Percentiles rank a stretch among this genome's conserved stretches.
These are phyloP conservation scores for Chaetophractus vellerosus DNA, from an alignment of 2,797 vertebrate genomes.

Conservation along the genomic window DNA sequence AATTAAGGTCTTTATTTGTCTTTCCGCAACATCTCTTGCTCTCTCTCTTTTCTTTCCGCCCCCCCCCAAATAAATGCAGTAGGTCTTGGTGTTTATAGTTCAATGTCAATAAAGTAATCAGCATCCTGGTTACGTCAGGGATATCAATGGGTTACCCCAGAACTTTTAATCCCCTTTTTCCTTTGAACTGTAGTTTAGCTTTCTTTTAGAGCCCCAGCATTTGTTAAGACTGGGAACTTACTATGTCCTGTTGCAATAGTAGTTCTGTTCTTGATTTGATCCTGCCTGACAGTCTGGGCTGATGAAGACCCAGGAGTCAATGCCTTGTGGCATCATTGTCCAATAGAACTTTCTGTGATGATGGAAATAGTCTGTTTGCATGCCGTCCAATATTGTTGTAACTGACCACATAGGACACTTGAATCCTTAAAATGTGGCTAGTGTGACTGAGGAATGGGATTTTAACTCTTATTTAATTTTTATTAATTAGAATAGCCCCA, in stretches of 20 bases:
- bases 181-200: not conserved
- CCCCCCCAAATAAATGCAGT: not conserved
- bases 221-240: not conserved
- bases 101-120: not conserved
- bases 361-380: not conserved
- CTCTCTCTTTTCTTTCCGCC: not conserved
- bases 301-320: not conserved
- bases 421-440: not conserved
- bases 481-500: not conserved
- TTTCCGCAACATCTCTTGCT: not conserved
- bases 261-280: conserved; percentile 26
- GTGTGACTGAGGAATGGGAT: not conserved
- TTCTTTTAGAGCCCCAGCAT: not conserved
- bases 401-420: too few relatives aligned
- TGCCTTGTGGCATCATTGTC: not conserved
- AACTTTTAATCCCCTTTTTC: not conserved
- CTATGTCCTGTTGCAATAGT: not conserved
- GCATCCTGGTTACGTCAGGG: not conserved
- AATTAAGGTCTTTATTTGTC: not conserved
- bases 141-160: not conserved
- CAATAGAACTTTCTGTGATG: not conserved
- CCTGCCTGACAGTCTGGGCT: not conserved
- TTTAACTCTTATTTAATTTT: conserved; percentile 54
- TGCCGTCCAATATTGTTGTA: not conserved
- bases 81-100: not conserved